A percentile compares a stretch with the other conserved stretches of the same genome.
These are phyloP conservation scores for Elephas maximus DNA, from an alignment of 2,113 vertebrate genomes.

Conservation along the genomic window DNA sequence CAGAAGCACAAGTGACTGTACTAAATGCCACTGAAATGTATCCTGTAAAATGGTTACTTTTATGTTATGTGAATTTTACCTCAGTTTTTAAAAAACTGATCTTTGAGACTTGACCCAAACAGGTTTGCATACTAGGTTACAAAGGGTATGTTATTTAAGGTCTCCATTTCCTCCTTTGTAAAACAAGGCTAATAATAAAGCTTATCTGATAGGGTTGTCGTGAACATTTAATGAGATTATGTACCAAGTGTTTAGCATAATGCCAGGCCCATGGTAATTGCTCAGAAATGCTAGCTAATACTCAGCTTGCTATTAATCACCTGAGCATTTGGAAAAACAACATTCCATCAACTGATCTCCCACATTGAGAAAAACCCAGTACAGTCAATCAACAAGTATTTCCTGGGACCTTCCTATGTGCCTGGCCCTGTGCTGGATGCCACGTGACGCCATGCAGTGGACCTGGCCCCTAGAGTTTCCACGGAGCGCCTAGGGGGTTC, in stretches of 20 bases:
- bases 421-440: not conserved
- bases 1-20: not conserved
- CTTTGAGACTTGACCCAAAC: not conserved
- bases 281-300: accelerated
- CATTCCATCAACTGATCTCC: not conserved
- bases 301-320: not conserved
- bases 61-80: too few relatives aligned
- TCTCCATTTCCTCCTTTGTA: not conserved
- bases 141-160: too few relatives aligned
- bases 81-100: too few relatives aligned
- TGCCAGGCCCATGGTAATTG: accelerated
- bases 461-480: too few relatives aligned
- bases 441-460: too few relatives aligned
- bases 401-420: too few relatives aligned
- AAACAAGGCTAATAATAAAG: too few relatives aligned
- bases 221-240: not conserved
- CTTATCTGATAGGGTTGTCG: too few relatives aligned
- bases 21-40: too few relatives aligned
- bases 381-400: not conserved
- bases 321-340: not conserved
- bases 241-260: too few relatives aligned
- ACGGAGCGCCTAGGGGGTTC: too few relatives aligned
- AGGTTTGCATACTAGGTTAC: accelerated
- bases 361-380: not conserved
- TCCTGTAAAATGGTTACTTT: too few relatives aligned